Base-by-base conservation (phyloP, 2,888 invertebrate species). In the Spisula solida region DNA sequence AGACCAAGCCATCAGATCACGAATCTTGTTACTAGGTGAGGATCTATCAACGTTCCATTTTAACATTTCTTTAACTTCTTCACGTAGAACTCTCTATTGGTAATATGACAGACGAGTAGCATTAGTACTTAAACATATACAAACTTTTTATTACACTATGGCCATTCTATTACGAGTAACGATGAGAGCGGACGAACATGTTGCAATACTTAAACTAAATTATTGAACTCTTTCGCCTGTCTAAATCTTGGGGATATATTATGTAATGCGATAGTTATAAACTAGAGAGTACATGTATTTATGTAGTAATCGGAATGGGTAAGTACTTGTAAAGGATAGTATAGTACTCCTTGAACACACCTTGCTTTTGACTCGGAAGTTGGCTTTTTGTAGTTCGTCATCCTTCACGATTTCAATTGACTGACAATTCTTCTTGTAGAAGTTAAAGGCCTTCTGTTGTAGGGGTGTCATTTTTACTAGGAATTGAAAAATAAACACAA, bases 21-120 rank as follows among this genome's bases (percentile, higher is more conserved):
- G 93, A 80, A 96, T 96, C 93, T 96, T 96, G 94, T 96, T 96
- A 94, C 96, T 96, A 25, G 96, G 96, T 0, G 96, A 96, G 25
- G 96, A 96, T 47, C 96, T 90, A 93, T 96, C 96, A 8, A 96
- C 96, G 88, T 94, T 96, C 96, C 96, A 96, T 87, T 96, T 96
- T 60, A 96, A 86, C 92, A 96, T 96, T 91, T 96, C 96, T 89
- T 96, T 96, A 14, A 96, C 96, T 81, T 96, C 96, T 85, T 96
- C 96, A 51, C 96, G 92, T 29, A 96, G 91, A n/a, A 96, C 96
- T 81, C 96, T 92, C 96, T 96, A 88, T 6, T 25, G 60, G 60
- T 66, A 66, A 66, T 25, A 66, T 25, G 1, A 66, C 10, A 66
- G 25, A 56, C 41, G 2, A 41, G 41, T 41, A 41, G 41, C 8